These are phyloP conservation scores for Leptogaster cylindrica DNA, from an alignment of 2,888 invertebrate genomes.

Conservation along the genomic window DNA sequence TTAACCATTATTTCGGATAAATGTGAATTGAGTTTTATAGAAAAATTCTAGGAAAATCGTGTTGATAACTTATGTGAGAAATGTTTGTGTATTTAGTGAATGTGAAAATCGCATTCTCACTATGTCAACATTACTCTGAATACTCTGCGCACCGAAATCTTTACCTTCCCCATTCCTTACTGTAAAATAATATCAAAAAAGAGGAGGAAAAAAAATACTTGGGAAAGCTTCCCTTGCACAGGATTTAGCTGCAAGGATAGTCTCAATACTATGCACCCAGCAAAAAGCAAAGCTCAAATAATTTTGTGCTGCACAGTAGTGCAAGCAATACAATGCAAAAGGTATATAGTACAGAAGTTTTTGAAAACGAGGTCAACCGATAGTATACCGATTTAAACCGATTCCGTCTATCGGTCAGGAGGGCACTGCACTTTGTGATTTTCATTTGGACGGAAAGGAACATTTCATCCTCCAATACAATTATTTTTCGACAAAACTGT, in stretches of 20 bases:
- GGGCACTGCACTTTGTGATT: conserved; percentile 58
- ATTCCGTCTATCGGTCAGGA: conserved; percentile 56
- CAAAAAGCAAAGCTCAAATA: conserved; percentile 28
- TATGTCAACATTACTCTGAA: background rate
- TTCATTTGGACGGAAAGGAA: conserved; percentile 54
- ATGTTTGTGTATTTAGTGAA: background rate
- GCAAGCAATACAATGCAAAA: conserved; percentile 19
- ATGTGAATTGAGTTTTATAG: background rate
- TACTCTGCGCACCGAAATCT: background rate
- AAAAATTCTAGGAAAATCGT: conserved; percentile 1
- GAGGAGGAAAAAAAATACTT: conserved; percentile 6
- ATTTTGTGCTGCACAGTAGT: conserved; percentile 20
- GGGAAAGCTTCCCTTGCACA: conserved; percentile 28
- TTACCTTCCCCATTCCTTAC: background rate
- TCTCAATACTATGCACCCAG: conserved; percentile 22
- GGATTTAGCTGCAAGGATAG: conserved; percentile 13
- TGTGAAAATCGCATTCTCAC: conserved; percentile 1
- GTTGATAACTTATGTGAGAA: background rate
- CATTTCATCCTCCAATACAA: conserved; percentile 42
- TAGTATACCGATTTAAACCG: conserved; percentile 52
- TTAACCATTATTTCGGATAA: conserved; percentile 3
- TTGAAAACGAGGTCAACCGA: conserved; percentile 53
- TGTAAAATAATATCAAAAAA: conserved; percentile 24
- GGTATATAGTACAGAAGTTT: conserved; percentile 39
- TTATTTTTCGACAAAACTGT: conserved; percentile 14